Conservation (phyloP, 2,888 invertebrate species). For the Perdita meconis region DNA sequence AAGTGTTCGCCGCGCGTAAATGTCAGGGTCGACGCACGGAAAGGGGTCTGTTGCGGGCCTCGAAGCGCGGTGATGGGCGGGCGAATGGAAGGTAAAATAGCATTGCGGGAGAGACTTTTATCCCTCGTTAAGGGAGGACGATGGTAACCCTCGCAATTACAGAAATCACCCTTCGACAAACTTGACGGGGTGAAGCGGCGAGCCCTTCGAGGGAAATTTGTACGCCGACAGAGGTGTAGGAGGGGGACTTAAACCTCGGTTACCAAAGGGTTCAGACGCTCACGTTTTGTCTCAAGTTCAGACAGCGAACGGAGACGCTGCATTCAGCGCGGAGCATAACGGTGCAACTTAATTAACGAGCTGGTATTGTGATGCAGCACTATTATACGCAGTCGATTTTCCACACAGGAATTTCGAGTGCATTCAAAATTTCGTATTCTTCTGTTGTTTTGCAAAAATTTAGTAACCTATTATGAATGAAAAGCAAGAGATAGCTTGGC, state of each 20-base stretch:
- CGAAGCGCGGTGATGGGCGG: constrained; percentile 12
- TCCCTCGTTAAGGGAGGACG: constrained; percentile 61
- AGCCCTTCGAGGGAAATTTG: constrained; percentile 39
- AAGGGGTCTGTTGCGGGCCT: neutral
- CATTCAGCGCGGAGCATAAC: constrained; percentile 32
- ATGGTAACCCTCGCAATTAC: constrained; percentile 68
- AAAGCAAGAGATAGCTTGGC: too few relatives aligned
- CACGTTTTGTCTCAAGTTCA: constrained; percentile 13
- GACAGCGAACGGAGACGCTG: constrained; percentile 3
- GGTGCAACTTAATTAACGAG: constrained; percentile 8
- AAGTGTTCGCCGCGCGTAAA: constrained; percentile 48
- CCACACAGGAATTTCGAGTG: too few relatives aligned
- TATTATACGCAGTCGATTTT: neutral
- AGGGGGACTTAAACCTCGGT: constrained; percentile 33
- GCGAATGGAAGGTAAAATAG: constrained; percentile 46
- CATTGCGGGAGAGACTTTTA: constrained; percentile 57
- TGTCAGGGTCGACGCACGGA: constrained; percentile 58
- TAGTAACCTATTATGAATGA: too few relatives aligned
- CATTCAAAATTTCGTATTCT: too few relatives aligned
- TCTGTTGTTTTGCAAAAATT: too few relatives aligned
- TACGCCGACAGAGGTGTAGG: constrained; percentile 25
- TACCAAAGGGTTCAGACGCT: constrained; percentile 43
- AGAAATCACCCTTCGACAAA: constrained; percentile 68
- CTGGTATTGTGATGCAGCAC: neutral
- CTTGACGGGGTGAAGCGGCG: constrained; percentile 35